Conservation (phyloP, 1,140 invertebrate genomes). For the Tetramorium alpestre region DNA sequence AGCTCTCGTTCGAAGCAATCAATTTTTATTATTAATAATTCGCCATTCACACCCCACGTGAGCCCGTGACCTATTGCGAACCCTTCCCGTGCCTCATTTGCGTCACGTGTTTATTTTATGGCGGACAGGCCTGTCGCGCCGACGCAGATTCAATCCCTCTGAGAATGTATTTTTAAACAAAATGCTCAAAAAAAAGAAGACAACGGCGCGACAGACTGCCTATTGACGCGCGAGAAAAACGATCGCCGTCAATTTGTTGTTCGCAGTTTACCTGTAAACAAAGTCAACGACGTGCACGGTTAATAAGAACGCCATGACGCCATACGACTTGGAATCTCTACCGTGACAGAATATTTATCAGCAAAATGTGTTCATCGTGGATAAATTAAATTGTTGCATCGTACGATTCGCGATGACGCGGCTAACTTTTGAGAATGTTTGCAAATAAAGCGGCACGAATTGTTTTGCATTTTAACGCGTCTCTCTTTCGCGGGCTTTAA, state of each 20-base stretch:
- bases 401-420: not conserved
- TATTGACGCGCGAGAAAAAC: not conserved
- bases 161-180: slow-evolving; percentile 65
- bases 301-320: slow-evolving; percentile 2
- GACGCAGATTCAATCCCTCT: slow-evolving; percentile 54
- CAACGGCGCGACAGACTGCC: slow-evolving; percentile 21
- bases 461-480: not conserved
- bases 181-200: slow-evolving; percentile 24
- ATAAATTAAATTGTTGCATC: not conserved
- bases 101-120: slow-evolving; percentile 70
- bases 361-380: not conserved
- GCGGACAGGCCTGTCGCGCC: slow-evolving; percentile 34
- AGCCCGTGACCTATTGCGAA: slow-evolving; percentile 75
- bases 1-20: slow-evolving; percentile 74
- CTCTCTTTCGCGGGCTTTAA: not conserved
- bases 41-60: slow-evolving; percentile 74
- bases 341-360: slow-evolving; percentile 18
- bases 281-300: not conserved
- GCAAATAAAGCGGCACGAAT: not conserved
- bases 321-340: not conserved
- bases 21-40: slow-evolving; percentile 79
- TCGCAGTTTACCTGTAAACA: slow-evolving; percentile 17
- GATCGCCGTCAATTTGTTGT: not conserved
- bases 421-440: not conserved
- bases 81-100: slow-evolving; percentile 64